Evolutionary conservation across 1,140 invertebrate species (phyloP).

Genomic region (Laupala kohalensis): DNA sequence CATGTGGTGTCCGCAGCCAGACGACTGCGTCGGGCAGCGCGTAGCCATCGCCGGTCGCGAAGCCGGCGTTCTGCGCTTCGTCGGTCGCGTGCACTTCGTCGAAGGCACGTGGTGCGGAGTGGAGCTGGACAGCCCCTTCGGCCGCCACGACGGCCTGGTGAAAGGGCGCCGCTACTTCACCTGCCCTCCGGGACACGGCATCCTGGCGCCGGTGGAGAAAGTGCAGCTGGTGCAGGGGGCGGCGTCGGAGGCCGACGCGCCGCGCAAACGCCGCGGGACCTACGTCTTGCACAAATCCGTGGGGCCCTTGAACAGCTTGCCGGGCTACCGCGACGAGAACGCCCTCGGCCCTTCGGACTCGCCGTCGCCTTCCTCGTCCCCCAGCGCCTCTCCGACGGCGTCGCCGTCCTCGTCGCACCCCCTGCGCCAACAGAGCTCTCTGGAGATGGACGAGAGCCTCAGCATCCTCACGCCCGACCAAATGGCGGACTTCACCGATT

Average conservation of each 20-base stretch:
- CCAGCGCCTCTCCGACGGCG: slow-evolving; percentile 18
- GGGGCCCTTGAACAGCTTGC: slow-evolving; percentile 7
- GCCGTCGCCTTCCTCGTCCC: slow-evolving; percentile 24
- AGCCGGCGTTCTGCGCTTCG: slow-evolving; percentile 38
- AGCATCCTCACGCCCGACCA: slow-evolving; percentile 76
- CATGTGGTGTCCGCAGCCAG: not conserved
- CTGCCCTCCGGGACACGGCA: slow-evolving; percentile 32
- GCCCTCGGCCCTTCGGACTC: not conserved
- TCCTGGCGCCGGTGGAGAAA: slow-evolving; percentile 31
- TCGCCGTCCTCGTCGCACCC: slow-evolving; percentile 24
- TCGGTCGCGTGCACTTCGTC: slow-evolving; percentile 41
- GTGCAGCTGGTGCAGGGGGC: slow-evolving; percentile 20
- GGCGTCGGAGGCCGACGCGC: not conserved
- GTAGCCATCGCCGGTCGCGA: slow-evolving; percentile 37
- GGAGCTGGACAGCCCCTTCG: slow-evolving; percentile 40
- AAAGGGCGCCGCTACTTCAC: slow-evolving; percentile 39
- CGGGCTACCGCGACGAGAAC: not conserved
- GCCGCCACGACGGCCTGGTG: slow-evolving; percentile 47
- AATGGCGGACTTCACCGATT: slow-evolving; percentile 53
- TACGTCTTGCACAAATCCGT: slow-evolving; percentile 12
- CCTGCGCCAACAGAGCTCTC: slow-evolving; percentile 57
- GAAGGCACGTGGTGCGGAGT: slow-evolving; percentile 48
- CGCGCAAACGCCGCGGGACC: slow-evolving; percentile 38
- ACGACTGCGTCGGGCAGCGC: slow-evolving; percentile 32
- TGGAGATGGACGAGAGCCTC: slow-evolving; percentile 62